A percentile compares a stretch with the other conserved stretches of the same genome.
Conservation (phyloP, 2,797 vertebrate genomes). For the Ptychobarbus kaznakovi region DNA sequence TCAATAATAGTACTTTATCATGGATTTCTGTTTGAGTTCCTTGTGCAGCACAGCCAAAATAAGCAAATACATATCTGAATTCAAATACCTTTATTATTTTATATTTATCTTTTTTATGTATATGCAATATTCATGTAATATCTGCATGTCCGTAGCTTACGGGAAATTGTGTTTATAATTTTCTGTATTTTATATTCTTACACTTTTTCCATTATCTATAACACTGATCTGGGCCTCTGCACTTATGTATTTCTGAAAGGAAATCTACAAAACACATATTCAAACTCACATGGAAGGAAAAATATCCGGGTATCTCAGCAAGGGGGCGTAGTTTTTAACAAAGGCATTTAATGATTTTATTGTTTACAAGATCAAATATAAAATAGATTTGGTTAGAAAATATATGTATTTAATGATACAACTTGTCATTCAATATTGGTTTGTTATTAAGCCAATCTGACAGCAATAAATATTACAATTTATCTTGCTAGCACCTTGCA, state of each 20-base stretch:
- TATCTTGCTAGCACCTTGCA: background rate
- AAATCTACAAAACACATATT: background rate
- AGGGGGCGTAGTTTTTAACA: constrained; percentile 27
- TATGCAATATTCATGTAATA: background rate
- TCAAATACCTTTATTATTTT: background rate
- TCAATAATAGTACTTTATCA: background rate
- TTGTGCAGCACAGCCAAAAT: background rate
- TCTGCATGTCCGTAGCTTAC: background rate
- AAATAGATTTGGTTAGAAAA: background rate
- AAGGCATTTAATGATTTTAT: background rate
- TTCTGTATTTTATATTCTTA: background rate
- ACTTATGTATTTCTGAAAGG: background rate
- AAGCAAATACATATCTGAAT: background rate
- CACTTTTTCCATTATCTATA: background rate
- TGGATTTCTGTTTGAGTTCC: background rate
- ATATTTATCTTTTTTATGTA: background rate
- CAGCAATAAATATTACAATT: background rate
- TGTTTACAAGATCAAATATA: background rate
- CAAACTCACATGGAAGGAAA: constrained; percentile 1
- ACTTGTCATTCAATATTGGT: background rate
- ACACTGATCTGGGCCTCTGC: background rate
- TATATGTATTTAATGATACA: background rate
- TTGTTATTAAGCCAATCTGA: background rate
- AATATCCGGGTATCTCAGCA: constrained; percentile 40
- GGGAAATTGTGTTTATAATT: background rate